These are phyloP conservation scores for Eupithecia subumbrata DNA, from an alignment of 2,888 invertebrate genomes.

Conservation along the genomic window DNA sequence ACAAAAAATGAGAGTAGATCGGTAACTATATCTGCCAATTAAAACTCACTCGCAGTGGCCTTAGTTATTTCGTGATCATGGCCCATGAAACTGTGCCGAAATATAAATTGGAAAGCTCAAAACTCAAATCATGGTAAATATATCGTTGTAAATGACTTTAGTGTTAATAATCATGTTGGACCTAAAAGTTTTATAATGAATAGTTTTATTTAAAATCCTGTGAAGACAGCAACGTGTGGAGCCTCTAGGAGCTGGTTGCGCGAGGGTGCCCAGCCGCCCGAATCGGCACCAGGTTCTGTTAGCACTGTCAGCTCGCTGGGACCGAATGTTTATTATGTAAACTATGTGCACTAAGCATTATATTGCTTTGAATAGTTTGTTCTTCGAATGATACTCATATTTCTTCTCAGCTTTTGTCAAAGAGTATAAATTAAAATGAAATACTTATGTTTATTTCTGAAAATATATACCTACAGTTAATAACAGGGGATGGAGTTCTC, in stretches of 20 bases:
- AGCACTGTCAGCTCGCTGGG: neutral
- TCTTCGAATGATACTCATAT: neutral
- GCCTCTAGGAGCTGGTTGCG: constrained; percentile 10
- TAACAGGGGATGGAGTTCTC: neutral
- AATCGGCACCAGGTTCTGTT: constrained; percentile 22
- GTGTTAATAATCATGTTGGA: no score
- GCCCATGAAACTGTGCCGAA: no score
- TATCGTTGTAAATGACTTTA: no score
- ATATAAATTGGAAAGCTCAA: no score
- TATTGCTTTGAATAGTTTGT: neutral
- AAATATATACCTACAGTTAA: no score
- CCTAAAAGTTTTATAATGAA: neutral
- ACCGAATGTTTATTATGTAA: neutral
- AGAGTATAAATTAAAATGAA: neutral
- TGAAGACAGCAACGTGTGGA: constrained; percentile 7
- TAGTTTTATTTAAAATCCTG: neutral
- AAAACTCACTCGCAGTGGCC: no score
- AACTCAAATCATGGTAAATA: no score
- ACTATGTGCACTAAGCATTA: neutral
- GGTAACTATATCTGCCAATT: no score
- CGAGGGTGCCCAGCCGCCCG: constrained; percentile 25
- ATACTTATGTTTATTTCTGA: no score
- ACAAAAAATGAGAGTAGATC: no score
- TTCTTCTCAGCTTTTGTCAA: neutral
- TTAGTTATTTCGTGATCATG: no score